Evolutionary conservation across 2,797 vertebrate species (phyloP), one percentile per base, ranked within the genome.

Genomic region (Leptodactylus fallax): DNA sequence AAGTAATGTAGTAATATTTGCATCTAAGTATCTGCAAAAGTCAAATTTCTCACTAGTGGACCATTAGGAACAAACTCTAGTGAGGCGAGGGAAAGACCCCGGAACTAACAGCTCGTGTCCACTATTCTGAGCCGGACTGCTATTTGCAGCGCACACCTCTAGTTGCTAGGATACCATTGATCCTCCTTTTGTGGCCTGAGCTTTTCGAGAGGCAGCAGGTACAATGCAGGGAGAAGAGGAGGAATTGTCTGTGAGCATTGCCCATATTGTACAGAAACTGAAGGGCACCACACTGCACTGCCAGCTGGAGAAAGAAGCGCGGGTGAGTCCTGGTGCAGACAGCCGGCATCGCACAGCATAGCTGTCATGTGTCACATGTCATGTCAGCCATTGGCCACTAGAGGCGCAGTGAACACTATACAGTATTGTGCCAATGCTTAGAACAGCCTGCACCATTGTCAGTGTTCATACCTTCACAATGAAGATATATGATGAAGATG

Each of bases 291-390:
- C 94, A 90, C 92, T 99, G 81, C 97, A 99, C 93, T 95, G 97
- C 0, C 97, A 98, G 93, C 93, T 99, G 92, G 98, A 99, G 94
- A 96, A 95, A 81, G 97, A 97, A 93, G 98, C 97, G 91, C 97
- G 97, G 96, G 98, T 98, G 93, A 98, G 98, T 93, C 83, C 88
- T 91, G 81, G 36, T 16, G 49, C 49, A n/a, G 67, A 25, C 14
- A 7, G 85, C 71, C 27, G 71, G 16, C 63, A 71, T 71, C 61
- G 8, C 72, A 36, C 36, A 11, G 9, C 17, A 4, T 12, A 25
- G 72, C 58, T 25, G 83, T 78, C 45, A 55, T 85, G 72, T n/a
- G 36, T 36, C 12, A 53, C 51, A 53, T 27, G 84, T 79, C 47
- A 56, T 86, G 74, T 23, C 45, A 51, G 0, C 14, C 23, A 19